Conservation (phyloP, 1,140 invertebrate species). For the Zaprionus davidi region DNA sequence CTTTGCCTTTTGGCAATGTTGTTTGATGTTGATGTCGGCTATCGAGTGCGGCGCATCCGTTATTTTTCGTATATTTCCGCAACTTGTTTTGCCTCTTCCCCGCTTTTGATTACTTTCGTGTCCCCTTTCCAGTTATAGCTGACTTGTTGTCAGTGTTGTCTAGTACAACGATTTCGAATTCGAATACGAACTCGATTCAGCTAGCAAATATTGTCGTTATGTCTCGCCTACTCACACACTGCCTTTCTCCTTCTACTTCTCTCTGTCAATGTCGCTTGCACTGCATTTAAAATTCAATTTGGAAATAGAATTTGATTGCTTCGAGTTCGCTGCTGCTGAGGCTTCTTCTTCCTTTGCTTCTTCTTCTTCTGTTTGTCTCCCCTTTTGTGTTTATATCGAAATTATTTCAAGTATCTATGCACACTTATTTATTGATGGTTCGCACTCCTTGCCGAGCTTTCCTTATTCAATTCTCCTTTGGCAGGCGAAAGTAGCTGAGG, state of each 20-base stretch:
- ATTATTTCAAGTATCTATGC: constrained; percentile 28
- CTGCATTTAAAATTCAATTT: constrained; percentile 55
- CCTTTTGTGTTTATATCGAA: constrained; percentile 3
- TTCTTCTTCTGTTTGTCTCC: not conserved
- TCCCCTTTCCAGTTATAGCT: constrained; percentile 5
- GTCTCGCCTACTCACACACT: constrained; percentile 7
- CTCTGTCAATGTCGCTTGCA: not conserved
- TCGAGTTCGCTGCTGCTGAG: not conserved
- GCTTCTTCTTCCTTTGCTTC: too few species aligned
- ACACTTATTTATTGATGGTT: constrained; percentile 39
- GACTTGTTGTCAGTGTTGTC: constrained; percentile 12
- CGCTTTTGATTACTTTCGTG: constrained; percentile 46
- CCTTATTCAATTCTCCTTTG: not conserved
- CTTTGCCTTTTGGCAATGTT: constrained; percentile 14
- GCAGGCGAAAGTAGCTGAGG: not conserved
- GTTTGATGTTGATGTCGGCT: constrained; percentile 36
- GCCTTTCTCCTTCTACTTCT: not conserved
- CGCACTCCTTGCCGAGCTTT: not conserved
- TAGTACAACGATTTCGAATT: constrained; percentile 27
- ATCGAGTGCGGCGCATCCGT: constrained; percentile 30
- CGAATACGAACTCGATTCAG: constrained; percentile 20
- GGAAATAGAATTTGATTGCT: constrained; percentile 46
- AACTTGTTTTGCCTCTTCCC: constrained; percentile 38
- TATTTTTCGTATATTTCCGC: constrained; percentile 38
- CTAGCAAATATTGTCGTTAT: constrained; percentile 51